Base-by-base conservation (phyloP, 2,888 invertebrate genomes). In the Nymphalis c-album region DNA sequence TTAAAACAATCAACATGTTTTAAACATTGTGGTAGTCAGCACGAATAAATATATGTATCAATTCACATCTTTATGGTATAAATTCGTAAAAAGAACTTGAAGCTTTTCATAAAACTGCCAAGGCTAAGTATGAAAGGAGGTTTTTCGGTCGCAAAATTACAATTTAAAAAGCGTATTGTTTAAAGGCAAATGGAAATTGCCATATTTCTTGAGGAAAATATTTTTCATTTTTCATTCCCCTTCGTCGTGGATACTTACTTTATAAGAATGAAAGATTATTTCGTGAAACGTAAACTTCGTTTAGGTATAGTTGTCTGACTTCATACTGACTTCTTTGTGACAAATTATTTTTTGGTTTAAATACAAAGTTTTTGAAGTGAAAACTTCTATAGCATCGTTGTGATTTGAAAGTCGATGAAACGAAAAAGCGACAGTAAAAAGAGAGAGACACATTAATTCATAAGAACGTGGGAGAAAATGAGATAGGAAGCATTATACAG, bases 131-230 rank as follows among this genome's bases (percentile, higher is more conserved):
- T 40, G 40, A 35, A 57, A 20, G 18, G 35, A 40, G 18, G 31
- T 17, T 65, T 65, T 40, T 40, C 7, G 66, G 57, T 20, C 48
- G 50, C 20, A 53, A 60, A 53, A 53, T 68, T 68, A 60, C 47
- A 26, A 22, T 46, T 46, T 59, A 53, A 60, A 61, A 45, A 46
- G 31, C 46, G 55, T 60, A 68, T 68, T 68, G 68, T 68, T 50
- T 58, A 7, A 55, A 53, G 51, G 31, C 46, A 60, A 67, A 63
- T 47, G 63, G 60, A 67, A 45, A 58, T 55, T 55, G 60, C 64
- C 18, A 58, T 31, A 55, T 64, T 64, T 61, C 55, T 68, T 61
- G 45, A 20, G 50, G 55, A 31, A 55, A 61, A 58, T 35, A n/a
- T n/a, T 31, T 55, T 31, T 57, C 18, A n/a, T n/a, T 31, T 55